phyloP scores from a whole-genome alignment of 2,888 invertebrate species.

The Epsilonema sp. region DNA sequence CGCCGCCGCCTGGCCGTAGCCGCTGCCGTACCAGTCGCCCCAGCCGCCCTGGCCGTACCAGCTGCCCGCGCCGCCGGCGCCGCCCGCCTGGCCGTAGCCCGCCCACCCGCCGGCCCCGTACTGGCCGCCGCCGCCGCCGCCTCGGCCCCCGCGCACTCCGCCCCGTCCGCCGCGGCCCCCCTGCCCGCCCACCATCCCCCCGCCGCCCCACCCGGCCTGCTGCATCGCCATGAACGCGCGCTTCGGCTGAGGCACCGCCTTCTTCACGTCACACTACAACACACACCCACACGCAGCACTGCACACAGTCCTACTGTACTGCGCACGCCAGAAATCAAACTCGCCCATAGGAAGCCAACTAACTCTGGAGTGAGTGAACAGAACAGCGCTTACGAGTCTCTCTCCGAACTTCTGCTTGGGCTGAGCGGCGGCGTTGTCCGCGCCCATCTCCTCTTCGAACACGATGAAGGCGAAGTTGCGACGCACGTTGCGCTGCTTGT shows the following conservation, averaged over 20 bases:
- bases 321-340: no score
- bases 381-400: conserved; percentile 17
- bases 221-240: conserved; percentile 17
- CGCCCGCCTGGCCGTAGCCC: conserved; percentile 8
- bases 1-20: no score
- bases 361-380: background rate
- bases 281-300: background rate
- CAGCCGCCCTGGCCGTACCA: background rate
- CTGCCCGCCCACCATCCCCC: background rate
- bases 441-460: conserved; percentile 27
- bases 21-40: background rate
- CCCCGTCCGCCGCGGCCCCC: background rate
- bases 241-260: conserved; percentile 28
- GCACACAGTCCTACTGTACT: no score
- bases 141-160: background rate
- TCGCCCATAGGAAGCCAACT: no score
- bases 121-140: conserved; percentile 3
- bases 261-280: conserved; percentile 28
- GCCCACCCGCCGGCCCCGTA: background rate
- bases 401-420: conserved; percentile 24
- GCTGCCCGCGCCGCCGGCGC: no score
- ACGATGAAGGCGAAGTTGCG: conserved; percentile 29
- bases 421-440: conserved; percentile 22
- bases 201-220: background rate
- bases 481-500: conserved; percentile 20